These are phyloP conservation scores for Pteropus rufus DNA, from an alignment of 2,797 vertebrate species.

Conservation along the genomic window DNA sequence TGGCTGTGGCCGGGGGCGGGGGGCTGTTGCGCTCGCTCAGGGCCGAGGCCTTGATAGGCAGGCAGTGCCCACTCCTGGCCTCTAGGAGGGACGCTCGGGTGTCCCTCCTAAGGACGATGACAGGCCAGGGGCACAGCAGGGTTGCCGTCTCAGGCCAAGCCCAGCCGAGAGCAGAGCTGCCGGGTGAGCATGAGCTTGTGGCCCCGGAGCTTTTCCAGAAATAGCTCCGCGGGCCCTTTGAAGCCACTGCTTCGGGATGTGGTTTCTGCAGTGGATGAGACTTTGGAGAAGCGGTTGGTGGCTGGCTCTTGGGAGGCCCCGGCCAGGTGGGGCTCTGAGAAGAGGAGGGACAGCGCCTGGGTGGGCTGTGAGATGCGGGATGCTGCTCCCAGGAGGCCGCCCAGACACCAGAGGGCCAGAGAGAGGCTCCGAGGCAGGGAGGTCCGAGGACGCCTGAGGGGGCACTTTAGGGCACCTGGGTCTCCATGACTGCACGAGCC, in stretches of 20 bases:
- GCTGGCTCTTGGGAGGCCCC: background rate
- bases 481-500: background rate
- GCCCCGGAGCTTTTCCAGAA: fast-evolving
- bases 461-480: background rate
- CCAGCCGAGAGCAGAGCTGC: background rate
- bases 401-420: background rate
- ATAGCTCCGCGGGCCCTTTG: background rate
- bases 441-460: too few relatives aligned
- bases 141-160: background rate
- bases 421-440: background rate
- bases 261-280: background rate
- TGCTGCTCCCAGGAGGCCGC: too few relatives aligned
- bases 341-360: background rate
- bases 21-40: too few relatives aligned
- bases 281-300: background rate
- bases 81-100: background rate
- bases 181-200: background rate
- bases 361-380: background rate
- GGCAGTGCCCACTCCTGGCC: too few relatives aligned
- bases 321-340: too few relatives aligned
- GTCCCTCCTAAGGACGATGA: background rate
- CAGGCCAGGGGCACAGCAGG: background rate
- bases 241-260: background rate
- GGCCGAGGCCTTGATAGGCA: background rate
- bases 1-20: too few relatives aligned